Base-by-base conservation (phyloP, 2,888 invertebrate genomes). In the Sarcophaga carnaria region DNA sequence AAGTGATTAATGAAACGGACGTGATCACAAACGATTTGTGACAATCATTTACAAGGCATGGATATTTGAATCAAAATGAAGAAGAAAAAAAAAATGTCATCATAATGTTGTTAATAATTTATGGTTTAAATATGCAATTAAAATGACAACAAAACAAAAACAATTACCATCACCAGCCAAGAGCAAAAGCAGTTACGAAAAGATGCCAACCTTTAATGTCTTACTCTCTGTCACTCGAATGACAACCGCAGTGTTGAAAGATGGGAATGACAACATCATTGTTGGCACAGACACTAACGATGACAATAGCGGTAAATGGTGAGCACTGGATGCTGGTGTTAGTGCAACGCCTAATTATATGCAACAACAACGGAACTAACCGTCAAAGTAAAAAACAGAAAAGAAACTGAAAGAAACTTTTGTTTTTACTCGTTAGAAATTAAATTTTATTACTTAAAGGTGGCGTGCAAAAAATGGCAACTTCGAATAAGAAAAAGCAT, bases 321-420 rank as follows among this genome's bases (percentile, higher is more conserved):
- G 70, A 37, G 10, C 37, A 37, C 2, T 37, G 37, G 37, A 72
- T 82, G 80, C 70, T 71, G 70, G 81, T 84, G 86, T 88, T 88
- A 88, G 84, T 88, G 82, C 86, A 88, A 88, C 89, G 89, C 89
- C 89, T 89, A 89, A 89, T 89, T 89, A 89, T 89, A 89, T 89
- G 89, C 89, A 88, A 88, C 88, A 85, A 88, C 85, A 88, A 37
- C 8, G 37, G 10, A 88, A 83, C 74, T 67, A 80, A 85, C 82
- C 78, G 79, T n/a, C 69, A 66, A 69, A 76, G 67, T 67, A 82
- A 79, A 80, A 82, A 81, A 10, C 12, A 25, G 2, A 66, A n/a
- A 54, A 81, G 27, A 37, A 25, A 17, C 37, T 6, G n/a, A 17
- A 45, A 67, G 45, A 67, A 67, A 67, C 45, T 54, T 54, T 54